phyloP scores from a whole-genome alignment of 2,113 vertebrate genomes.

The Polypterus senegalus region DNA sequence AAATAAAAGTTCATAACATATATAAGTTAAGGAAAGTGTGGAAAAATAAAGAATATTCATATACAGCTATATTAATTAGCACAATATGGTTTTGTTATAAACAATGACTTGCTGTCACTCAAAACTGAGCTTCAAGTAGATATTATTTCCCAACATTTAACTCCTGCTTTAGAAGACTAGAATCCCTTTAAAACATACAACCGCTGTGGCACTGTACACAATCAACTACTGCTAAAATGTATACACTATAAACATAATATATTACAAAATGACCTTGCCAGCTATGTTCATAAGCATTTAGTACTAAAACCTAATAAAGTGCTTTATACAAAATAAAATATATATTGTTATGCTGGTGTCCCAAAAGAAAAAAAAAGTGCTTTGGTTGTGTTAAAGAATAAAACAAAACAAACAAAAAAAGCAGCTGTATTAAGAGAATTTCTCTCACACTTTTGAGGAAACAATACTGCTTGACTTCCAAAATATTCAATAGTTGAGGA shows the following conservation, averaged over 20 bases:
- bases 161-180: slow-evolving; percentile 31
- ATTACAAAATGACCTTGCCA: slow-evolving; percentile 42
- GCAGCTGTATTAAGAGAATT: slow-evolving; percentile 17
- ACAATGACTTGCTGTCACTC: slow-evolving; percentile 2
- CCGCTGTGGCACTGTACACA: slow-evolving; percentile 28
- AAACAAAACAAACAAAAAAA: slow-evolving; percentile 18
- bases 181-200: slow-evolving; percentile 24
- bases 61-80: not conserved
- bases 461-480: not conserved
- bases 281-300: slow-evolving; percentile 42
- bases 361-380: slow-evolving; percentile 46
- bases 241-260: slow-evolving; percentile 18
- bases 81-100: not conserved
- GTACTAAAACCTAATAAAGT: slow-evolving; percentile 51
- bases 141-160: slow-evolving; percentile 19
- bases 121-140: slow-evolving; percentile 15
- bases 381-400: slow-evolving; percentile 56
- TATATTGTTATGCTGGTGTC: slow-evolving; percentile 33
- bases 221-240: not conserved
- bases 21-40: not conserved
- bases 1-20: not conserved
- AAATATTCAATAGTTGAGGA: slow-evolving; percentile 14
- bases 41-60: not conserved
- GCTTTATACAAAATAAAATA: slow-evolving; percentile 39
- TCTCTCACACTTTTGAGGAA: slow-evolving; percentile 14